These are phyloP conservation scores for Drosophila anomalipes DNA, from an alignment of 2,888 invertebrate species.

Conservation along the genomic window DNA sequence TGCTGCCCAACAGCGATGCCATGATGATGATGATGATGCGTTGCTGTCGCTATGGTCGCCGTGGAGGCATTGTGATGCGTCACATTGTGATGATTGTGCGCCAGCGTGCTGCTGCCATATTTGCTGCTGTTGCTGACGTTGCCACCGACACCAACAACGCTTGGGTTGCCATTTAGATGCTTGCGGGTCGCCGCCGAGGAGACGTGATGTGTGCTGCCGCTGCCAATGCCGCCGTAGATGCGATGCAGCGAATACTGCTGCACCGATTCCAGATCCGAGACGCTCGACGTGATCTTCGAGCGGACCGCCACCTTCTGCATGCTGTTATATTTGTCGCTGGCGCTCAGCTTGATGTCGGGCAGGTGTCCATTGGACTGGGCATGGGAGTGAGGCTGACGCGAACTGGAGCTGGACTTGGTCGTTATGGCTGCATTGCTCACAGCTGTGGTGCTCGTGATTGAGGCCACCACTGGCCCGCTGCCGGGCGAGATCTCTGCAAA, in stretches of 20 bases:
- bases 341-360: slow-evolving; percentile 85
- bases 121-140: slow-evolving; percentile 72
- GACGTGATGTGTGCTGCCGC: slow-evolving; percentile 74
- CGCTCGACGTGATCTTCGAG: slow-evolving; percentile 84
- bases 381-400: slow-evolving; percentile 64
- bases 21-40: slow-evolving; percentile 75
- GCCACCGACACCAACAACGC: slow-evolving; percentile 25
- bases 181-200: slow-evolving; percentile 83
- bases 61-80: slow-evolving; percentile 80
- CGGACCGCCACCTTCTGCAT: slow-evolving; percentile 85
- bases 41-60: slow-evolving; percentile 71
- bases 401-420: slow-evolving; percentile 69
- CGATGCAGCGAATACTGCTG: slow-evolving; percentile 85
- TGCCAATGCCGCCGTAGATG: slow-evolving; percentile 82
- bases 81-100: slow-evolving; percentile 79
- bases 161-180: slow-evolving; percentile 73
- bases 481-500: slow-evolving; percentile 83
- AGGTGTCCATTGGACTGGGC: slow-evolving; percentile 83
- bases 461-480: slow-evolving; percentile 77
- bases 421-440: slow-evolving; percentile 83
- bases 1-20: slow-evolving; percentile 20
- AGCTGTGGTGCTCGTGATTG: slow-evolving; percentile 78
- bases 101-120: slow-evolving; percentile 80
- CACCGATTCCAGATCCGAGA: slow-evolving; percentile 85
- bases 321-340: slow-evolving; percentile 84